phyloP scores from a whole-genome alignment of 2,888 invertebrate genomes.

The Trichopria drosophilae region DNA sequence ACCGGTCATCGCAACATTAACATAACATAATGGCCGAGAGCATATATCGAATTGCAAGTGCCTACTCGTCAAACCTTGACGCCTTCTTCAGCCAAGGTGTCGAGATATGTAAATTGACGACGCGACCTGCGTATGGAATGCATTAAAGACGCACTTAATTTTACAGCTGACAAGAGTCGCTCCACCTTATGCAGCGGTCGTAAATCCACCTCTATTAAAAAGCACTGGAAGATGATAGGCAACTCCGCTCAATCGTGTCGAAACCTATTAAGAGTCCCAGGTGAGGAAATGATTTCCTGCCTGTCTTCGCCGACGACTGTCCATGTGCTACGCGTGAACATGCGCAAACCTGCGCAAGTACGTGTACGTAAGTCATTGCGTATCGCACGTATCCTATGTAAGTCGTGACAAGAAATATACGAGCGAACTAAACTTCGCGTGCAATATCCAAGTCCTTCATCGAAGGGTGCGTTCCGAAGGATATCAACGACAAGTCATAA shows the following conservation, averaged over 20 bases:
- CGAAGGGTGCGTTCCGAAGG: no score
- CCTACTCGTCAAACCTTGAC: neutral
- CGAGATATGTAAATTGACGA: slow-evolving; percentile 20
- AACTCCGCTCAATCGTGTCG: neutral
- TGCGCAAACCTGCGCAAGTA: neutral
- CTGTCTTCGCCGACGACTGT: neutral
- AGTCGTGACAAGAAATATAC: no score
- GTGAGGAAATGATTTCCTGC: slow-evolving; percentile 2
- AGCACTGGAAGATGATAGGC: slow-evolving; percentile 6
- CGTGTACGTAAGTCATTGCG: neutral
- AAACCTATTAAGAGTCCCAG: no score
- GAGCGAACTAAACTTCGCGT: no score
- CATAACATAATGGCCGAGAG: neutral
- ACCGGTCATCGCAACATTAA: no score
- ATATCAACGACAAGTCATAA: no score
- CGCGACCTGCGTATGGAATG: neutral
- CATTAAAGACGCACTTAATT: slow-evolving; percentile 3
- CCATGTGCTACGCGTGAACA: neutral
- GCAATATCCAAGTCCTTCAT: no score
- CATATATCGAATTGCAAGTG: slow-evolving; percentile 12
- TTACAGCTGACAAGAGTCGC: slow-evolving; percentile 10
- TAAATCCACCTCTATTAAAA: slow-evolving; percentile 18
- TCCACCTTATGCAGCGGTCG: slow-evolving; percentile 4
- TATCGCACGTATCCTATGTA: no score
- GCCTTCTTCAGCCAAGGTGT: slow-evolving; percentile 1